Evolutionary conservation across 1,140 invertebrate genomes (phyloP), one percentile per base, ranked within the genome.

Genomic region (Vanessa tameamea): DNA sequence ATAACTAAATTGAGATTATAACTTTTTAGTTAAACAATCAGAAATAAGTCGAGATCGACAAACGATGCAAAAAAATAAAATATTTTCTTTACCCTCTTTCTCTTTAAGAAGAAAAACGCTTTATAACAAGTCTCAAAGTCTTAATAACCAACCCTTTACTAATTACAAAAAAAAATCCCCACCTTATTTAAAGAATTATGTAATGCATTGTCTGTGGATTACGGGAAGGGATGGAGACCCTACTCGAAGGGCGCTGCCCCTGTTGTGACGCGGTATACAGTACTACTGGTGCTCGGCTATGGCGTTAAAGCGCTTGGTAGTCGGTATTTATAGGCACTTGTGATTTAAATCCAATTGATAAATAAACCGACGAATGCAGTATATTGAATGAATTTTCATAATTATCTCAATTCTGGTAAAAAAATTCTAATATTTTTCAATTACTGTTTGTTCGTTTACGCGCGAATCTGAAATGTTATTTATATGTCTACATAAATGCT

Each of bases 181-280:
- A 15, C 9, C 15, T 53, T 9, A 1, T 50, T 50, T 1, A 47
- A 55, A 68, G 14, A 57, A 57, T 57, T 47, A 47, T 14, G 37
- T 31, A 11, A 68, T 51, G 12, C 37, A 43, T 43, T 43, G 23
- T 68, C 50, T 20, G n/a, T 9, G 16, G 26, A 43, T 43, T 20
- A 11, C 3, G 14, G 0, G 47, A 15, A 68, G 37, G 26, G 55
- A 59, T 59, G 67, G 71, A 48, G 64, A 31, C 37, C 48, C 63
- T 67, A 61, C 51, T 63, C 65, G 64, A 66, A 73, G 70, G 70
- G 75, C 75, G 64, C 68, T 67, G 72, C 72, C 77, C 77, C 75
- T 78, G 72, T 81, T 78, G 51, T 77, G 77, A 79, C 77, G 70
- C 63, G 71, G 48, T 71, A 67, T 53, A 63, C 64, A 20, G 20